These are phyloP conservation scores for Drepana arcuata DNA, from an alignment of 1,140 invertebrate species.

Conservation along the genomic window DNA sequence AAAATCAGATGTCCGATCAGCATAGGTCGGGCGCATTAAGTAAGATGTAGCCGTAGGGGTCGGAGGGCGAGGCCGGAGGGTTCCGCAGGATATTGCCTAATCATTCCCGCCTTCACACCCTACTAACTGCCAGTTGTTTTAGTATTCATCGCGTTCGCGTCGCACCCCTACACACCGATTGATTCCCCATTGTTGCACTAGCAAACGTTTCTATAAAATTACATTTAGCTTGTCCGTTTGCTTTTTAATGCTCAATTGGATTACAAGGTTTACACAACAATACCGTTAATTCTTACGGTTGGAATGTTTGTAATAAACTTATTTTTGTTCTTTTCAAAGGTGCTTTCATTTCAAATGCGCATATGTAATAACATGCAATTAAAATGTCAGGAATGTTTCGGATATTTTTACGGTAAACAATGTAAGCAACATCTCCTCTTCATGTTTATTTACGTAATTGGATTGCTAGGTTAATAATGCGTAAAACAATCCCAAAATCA, in stretches of 20 bases:
- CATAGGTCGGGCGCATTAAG: conserved; percentile 49
- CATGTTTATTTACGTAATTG: conserved; percentile 59
- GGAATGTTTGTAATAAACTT: no score
- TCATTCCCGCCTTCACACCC: conserved; percentile 60
- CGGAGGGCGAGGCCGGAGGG: conserved; percentile 35
- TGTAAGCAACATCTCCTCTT: conserved; percentile 27
- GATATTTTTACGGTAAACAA: not conserved
- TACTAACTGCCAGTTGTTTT: conserved; percentile 65
- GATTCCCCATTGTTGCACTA: conserved; percentile 44
- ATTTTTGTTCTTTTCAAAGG: no score
- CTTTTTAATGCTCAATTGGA: conserved; percentile 9
- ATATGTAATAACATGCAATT: not conserved
- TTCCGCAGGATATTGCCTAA: conserved; percentile 60
- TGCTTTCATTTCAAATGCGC: not conserved
- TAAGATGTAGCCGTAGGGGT: conserved; percentile 56
- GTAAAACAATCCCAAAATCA: conserved; percentile 66
- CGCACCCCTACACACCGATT: conserved; percentile 27
- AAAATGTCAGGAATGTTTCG: not conserved
- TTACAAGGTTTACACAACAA: conserved; percentile 1
- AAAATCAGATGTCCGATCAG: conserved; percentile 59
- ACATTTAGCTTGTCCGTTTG: conserved; percentile 19
- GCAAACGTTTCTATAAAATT: conserved; percentile 24
- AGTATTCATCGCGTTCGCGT: conserved; percentile 51
- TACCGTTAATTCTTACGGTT: not conserved
- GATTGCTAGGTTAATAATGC: conserved; percentile 65